These are phyloP conservation scores for Helobdella robusta DNA, from an alignment of 2,888 invertebrate genomes.

Conservation along the genomic window DNA sequence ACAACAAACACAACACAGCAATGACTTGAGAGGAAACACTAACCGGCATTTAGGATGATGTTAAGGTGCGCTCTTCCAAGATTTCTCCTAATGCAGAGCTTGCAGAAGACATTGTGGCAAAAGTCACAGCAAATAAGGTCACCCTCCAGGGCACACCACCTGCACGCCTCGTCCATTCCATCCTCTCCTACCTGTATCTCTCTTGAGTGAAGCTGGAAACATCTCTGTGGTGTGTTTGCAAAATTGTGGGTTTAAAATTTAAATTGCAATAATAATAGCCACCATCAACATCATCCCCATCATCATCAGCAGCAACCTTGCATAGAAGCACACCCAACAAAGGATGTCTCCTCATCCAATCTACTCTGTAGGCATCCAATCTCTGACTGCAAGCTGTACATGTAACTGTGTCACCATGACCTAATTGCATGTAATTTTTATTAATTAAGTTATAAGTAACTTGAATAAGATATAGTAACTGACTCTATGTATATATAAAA, in stretches of 20 bases:
- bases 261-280: too few relatives aligned
- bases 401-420: conserved; percentile 12
- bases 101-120: conserved; percentile 25
- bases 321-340: conserved; percentile 17
- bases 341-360: conserved; percentile 21
- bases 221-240: background rate
- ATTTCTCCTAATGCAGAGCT: conserved; percentile 17
- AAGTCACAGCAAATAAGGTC: conserved; percentile 22
- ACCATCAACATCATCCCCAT: too few relatives aligned
- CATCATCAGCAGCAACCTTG: too few relatives aligned
- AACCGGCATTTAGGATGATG: conserved; percentile 24
- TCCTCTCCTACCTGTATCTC: conserved; percentile 14
- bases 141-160: conserved; percentile 20
- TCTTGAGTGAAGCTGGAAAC: background rate
- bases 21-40: too few relatives aligned
- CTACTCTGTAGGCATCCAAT: conserved; percentile 20
- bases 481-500: too few relatives aligned
- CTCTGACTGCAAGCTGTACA: conserved; percentile 17
- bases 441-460: too few relatives aligned
- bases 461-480: too few relatives aligned
- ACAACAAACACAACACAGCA: background rate
- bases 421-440: too few relatives aligned
- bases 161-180: conserved; percentile 21
- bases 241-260: too few relatives aligned
- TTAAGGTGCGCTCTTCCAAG: conserved; percentile 17